Evolutionary conservation across 2,113 vertebrate species (phyloP), one percentile per base, ranked within the genome.

Genomic region (Sus scrofa): DNA sequence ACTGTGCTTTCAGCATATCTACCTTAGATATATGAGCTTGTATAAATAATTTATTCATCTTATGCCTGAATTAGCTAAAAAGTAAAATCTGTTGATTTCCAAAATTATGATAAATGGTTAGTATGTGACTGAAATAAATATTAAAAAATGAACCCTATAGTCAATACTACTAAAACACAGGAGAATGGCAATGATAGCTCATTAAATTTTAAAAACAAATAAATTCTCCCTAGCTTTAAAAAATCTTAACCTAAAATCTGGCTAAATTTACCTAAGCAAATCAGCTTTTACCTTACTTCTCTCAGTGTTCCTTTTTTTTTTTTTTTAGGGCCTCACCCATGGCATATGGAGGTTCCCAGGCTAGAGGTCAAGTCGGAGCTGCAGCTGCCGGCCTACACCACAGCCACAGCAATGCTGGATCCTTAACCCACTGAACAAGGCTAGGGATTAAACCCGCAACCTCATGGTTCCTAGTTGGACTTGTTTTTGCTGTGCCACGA

Each of bases 31-130:
- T 62, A 39, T 77, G 30, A 77, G 19, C 24, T 37, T 89, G 26
- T 56, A 71, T 65, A 86, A 85, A 20, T 70, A 70, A 86, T 39
- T 88, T 84, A 89, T 95, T 87, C 56, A 95, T 81, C 75, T 87
- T 77, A 89, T 34, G 52, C 15, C 50, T 85, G 75, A 62, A 50
- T n/a, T 93, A 78, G 60, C 70, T 78, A 26, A 89, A 70, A 70
- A 63, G 50, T 79, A 95, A 44, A 32, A 62, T 84, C 6, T 77
- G 24, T 89, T 93, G 52, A 30, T 95, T 86, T 89, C 68, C 70
- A 16, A 88, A 62, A 88, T 88, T 75, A 77, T 39, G 32, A 73
- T 88, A 84, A 84, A 24, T 71, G 5, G 27, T 82, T n/a, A 37
- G 7, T 50, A 0, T 84, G n/a, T 37, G 1, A 63, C n/a, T 85